Evolutionary conservation across 2,113 vertebrate genomes (phyloP).

Genomic region (Stomatorhinus ivindoensis): DNA sequence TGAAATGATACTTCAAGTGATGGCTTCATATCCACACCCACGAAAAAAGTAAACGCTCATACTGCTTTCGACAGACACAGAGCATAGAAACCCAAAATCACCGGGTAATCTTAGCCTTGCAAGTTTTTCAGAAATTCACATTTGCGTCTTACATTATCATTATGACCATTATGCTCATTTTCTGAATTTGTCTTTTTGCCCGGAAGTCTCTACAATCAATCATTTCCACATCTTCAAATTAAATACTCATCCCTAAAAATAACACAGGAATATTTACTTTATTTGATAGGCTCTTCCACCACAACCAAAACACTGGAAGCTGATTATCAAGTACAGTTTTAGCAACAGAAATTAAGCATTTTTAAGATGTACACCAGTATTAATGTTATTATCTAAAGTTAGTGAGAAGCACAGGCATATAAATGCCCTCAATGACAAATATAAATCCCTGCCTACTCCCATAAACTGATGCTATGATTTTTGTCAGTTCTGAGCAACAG

Average conservation of each 20-base stretch:
- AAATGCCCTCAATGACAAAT: neutral
- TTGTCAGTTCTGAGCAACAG: neutral
- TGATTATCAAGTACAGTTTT: slow-evolving; percentile 6
- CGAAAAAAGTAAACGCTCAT: neutral
- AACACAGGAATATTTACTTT: neutral
- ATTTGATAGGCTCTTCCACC: neutral
- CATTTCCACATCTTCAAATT: neutral
- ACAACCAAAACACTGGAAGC: neutral
- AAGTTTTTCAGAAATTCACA: slow-evolving; percentile 1
- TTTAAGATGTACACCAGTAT: neutral
- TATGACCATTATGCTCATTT: neutral
- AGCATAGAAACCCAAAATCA: neutral
- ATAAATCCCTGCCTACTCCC: slow-evolving; percentile 15
- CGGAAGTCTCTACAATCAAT: neutral
- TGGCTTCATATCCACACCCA: slow-evolving; percentile 7
- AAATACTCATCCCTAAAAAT: neutral
- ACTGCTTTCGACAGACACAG: neutral
- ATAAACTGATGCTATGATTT: neutral
- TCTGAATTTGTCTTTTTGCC: neutral
- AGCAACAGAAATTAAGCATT: neutral
- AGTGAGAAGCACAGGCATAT: neutral
- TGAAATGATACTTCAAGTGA: slow-evolving; percentile 17
- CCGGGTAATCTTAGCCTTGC: neutral
- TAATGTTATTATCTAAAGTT: slow-evolving; percentile 8
- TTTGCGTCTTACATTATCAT: neutral